These are phyloP conservation scores for Pomacea maculata DNA, from an alignment of 1,140 invertebrate genomes.

Conservation along the genomic window DNA sequence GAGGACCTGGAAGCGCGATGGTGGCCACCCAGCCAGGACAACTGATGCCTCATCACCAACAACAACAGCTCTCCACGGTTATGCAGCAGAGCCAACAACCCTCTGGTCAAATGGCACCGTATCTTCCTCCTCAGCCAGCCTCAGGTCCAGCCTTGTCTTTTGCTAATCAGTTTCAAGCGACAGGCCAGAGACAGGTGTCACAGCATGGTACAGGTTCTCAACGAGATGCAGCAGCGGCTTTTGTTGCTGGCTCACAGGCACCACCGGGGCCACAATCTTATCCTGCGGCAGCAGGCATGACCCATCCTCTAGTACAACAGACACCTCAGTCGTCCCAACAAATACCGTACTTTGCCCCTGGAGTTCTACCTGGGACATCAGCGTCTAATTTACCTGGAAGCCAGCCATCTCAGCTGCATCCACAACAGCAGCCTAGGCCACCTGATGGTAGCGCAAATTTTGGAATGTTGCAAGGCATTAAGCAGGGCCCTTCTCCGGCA, in stretches of 20 bases:
- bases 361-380: neutral
- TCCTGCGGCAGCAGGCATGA: no score
- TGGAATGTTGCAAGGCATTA: neutral
- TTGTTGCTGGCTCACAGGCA: no score
- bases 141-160: neutral
- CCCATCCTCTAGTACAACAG: no score
- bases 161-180: no score
- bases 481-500: neutral
- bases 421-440: slow-evolving; percentile 24
- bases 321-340: no score
- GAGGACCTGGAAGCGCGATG: no score
- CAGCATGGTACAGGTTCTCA: no score
- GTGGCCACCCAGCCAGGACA: neutral
- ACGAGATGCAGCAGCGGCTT: no score
- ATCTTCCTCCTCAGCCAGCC: neutral
- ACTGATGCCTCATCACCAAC: neutral
- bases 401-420: slow-evolving; percentile 2
- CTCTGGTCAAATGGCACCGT: neutral
- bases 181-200: no score
- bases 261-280: no score
- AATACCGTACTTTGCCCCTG: no score
- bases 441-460: slow-evolving; percentile 1
- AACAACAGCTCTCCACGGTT: neutral
- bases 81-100: slow-evolving; percentile 12
- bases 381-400: neutral